phyloP scores from a whole-genome alignment of 1,140 invertebrate genomes.

The Apis mellifera region Amel_HAv3.1 CM009935.2:12244001-12244500 shows the following conservation, averaged over 20 bases:
- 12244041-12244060: no score
- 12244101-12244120: no score
- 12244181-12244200: not conserved
- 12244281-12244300: not conserved
- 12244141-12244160: no score
- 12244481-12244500: not conserved
- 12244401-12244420: not conserved
- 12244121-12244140: no score
- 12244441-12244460: not conserved
- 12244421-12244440: not conserved
- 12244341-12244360: not conserved
- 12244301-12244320: not conserved
- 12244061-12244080: no score
- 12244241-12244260: not conserved
- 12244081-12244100: no score
- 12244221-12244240: not conserved
- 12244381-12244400: conserved; percentile 11
- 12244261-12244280: conserved; percentile 9
- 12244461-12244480: no score
- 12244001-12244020: no score
- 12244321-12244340: conserved; percentile 3
- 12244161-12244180: not conserved
- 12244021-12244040: no score
- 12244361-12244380: not conserved
- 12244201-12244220: not conserved